Evolutionary conservation across 1,140 invertebrate genomes (phyloP).

Genomic region (Drosophila quadrilineata): DNA sequence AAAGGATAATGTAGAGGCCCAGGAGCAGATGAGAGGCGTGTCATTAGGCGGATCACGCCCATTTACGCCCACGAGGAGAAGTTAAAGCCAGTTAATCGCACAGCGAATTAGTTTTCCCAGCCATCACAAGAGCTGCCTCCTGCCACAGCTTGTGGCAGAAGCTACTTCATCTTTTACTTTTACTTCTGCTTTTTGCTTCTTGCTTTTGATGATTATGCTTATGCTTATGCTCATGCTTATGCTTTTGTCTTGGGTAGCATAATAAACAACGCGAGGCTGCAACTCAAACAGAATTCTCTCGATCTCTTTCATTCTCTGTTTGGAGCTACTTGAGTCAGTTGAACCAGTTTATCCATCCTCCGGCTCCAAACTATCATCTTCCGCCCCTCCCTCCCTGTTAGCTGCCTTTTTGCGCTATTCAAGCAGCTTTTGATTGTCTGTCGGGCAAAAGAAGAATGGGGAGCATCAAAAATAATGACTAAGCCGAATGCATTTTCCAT

Average conservation of each 20-base stretch:
- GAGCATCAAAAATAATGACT: conserved; percentile 32
- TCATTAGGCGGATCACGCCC: background rate
- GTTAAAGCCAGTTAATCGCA: conserved; percentile 36
- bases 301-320: too few relatives aligned
- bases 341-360: conserved; percentile 24
- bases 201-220: conserved; percentile 1
- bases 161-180: conserved; percentile 13
- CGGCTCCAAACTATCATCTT: too few relatives aligned
- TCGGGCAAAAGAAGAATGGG: background rate
- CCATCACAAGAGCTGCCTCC: background rate
- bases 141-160: conserved; percentile 9
- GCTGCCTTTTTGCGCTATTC: background rate
- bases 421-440: conserved; percentile 18
- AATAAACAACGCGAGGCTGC: conserved; percentile 29
- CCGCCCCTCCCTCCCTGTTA: background rate
- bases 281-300: conserved; percentile 31
- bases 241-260: conserved; percentile 30
- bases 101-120: conserved; percentile 18
- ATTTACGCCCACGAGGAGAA: background rate
- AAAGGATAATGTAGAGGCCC: conserved; percentile 2
- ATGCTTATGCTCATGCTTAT: background rate
- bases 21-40: too few relatives aligned
- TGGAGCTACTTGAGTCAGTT: conserved; percentile 17
- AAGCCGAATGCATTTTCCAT: conserved; percentile 39
- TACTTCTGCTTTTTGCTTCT: conserved; percentile 36